phyloP scores from a whole-genome alignment of 1,140 invertebrate genomes.

The Drosophila ananassae region DNA sequence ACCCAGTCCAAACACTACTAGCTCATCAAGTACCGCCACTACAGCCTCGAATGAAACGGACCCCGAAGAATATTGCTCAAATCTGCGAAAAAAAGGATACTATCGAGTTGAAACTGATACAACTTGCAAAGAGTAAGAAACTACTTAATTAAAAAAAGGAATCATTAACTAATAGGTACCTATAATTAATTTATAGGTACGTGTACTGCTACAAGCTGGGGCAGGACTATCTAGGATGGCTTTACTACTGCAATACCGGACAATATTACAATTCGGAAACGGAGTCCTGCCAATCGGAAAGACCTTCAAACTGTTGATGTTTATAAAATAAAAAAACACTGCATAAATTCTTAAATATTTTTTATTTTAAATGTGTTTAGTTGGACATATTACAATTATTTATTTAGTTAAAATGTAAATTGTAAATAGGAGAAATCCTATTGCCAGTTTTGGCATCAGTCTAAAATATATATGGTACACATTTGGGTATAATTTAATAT shows the following conservation, averaged over 20 bases:
- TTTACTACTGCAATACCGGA: constrained; percentile 52
- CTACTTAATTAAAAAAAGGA: neutral
- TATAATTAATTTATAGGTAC: constrained; percentile 42
- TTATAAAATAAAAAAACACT: neutral
- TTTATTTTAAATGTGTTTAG: neutral
- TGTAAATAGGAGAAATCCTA: neutral
- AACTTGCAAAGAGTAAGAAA: constrained; percentile 58
- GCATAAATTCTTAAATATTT: neutral
- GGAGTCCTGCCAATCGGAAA: constrained; percentile 27
- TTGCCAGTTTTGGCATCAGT: neutral
- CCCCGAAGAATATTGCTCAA: constrained; percentile 38
- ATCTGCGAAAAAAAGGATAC: constrained; percentile 37
- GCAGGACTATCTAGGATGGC: constrained; percentile 57
- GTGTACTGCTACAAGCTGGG: constrained; percentile 58
- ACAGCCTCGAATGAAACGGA: constrained; percentile 26
- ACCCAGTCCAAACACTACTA: neutral
- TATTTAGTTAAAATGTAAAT: no score
- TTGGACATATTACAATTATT: neutral
- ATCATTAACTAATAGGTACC: neutral
- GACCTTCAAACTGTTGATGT: constrained; percentile 52
- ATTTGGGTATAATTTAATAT: neutral
- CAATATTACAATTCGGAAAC: constrained; percentile 54
- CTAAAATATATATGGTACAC: neutral
- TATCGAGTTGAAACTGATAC: constrained; percentile 47
- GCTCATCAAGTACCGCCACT: neutral